Evolutionary conservation across 2,113 vertebrate species (phyloP).

Genomic region (Anoura caudifer): DNA sequence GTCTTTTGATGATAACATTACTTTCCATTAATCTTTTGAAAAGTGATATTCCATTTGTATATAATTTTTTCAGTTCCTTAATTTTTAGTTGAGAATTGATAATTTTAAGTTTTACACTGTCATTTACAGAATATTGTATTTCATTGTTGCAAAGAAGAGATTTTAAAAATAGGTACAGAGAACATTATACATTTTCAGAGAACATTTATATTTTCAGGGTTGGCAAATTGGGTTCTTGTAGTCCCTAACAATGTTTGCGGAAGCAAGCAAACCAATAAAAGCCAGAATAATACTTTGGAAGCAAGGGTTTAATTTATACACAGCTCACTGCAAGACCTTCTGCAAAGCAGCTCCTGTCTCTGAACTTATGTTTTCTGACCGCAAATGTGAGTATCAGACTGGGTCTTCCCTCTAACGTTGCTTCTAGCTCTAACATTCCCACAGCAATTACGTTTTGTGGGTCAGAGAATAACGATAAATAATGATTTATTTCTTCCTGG

Average conservation of each 20-base stretch:
- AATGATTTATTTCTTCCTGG: constrained; percentile 1
- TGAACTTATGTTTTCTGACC: neutral
- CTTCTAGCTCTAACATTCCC: neutral
- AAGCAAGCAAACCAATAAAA: neutral
- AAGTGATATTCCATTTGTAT: neutral
- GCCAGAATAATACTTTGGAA: neutral
- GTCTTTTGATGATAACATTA: constrained; percentile 5
- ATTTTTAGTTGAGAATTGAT: neutral
- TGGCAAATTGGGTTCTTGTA: neutral
- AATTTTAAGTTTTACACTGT: neutral
- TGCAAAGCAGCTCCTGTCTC: neutral
- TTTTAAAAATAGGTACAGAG: neutral
- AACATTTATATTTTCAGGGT: neutral
- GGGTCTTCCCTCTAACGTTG: neutral
- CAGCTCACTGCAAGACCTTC: neutral
- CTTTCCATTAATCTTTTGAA: constrained; percentile 14
- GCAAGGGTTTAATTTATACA: neutral
- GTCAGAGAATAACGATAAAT: constrained; percentile 4
- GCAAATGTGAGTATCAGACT: neutral
- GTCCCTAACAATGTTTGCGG: neutral
- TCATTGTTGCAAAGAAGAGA: neutral
- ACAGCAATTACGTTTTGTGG: neutral
- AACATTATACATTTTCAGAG: neutral
- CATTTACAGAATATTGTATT: neutral
- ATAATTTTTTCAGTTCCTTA: constrained; percentile 5